These are phyloP conservation scores for Xylocopa sonorina DNA, from an alignment of 1,140 invertebrate genomes.

Conservation along the genomic window DNA sequence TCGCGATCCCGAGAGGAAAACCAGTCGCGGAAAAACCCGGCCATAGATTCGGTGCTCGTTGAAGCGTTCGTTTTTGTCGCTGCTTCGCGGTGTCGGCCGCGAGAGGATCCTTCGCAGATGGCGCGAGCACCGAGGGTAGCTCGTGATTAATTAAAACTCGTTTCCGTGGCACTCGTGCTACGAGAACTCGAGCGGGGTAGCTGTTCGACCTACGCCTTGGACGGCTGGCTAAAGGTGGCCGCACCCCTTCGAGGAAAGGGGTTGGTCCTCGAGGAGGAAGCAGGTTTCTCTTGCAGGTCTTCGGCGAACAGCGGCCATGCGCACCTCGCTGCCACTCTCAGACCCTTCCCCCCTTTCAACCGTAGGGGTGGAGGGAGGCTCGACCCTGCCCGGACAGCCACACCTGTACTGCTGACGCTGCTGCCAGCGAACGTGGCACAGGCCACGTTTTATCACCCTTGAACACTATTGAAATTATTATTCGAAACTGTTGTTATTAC, in stretches of 20 bases:
- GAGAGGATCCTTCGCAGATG: slow-evolving; percentile 46
- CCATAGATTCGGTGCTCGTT: slow-evolving; percentile 53
- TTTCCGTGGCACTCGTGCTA: slow-evolving; percentile 37
- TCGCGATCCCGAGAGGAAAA: background rate
- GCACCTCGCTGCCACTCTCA: slow-evolving; percentile 56
- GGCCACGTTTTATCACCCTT: no score
- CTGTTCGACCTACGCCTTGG: slow-evolving; percentile 3
- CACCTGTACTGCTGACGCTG: slow-evolving; percentile 48
- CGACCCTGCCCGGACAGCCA: slow-evolving; percentile 43
- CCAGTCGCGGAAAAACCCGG: slow-evolving; percentile 7
- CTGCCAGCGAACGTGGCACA: background rate
- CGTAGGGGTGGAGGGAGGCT: slow-evolving; percentile 40
- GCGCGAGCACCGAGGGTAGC: slow-evolving; percentile 13
- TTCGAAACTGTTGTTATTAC: background rate
- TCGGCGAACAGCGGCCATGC: slow-evolving; percentile 54
- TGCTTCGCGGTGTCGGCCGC: slow-evolving; percentile 40
- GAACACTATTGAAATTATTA: no score
- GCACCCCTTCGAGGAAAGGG: slow-evolving; percentile 53
- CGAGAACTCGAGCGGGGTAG: background rate
- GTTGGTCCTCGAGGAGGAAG: slow-evolving; percentile 31
- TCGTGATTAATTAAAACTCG: slow-evolving; percentile 57
- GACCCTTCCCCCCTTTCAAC: slow-evolving; percentile 43
- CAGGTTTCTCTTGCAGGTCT: slow-evolving; percentile 27
- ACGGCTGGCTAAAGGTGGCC: slow-evolving; percentile 19
- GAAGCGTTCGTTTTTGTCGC: slow-evolving; percentile 25